phyloP scores from a whole-genome alignment of 1,140 invertebrate species.

The Pemphigus obesinymphae region DNA sequence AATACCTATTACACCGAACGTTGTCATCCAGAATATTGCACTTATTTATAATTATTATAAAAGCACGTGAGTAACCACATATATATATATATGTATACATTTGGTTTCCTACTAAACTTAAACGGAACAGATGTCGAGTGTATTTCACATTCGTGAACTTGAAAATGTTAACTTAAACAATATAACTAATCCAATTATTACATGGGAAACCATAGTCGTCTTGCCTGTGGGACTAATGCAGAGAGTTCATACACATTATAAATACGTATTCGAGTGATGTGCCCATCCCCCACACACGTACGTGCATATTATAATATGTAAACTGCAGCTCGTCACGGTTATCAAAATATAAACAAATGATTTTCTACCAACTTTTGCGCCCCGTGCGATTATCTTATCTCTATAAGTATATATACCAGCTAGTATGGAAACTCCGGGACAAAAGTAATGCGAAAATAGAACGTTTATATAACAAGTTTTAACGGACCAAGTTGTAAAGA shows the following conservation, averaged over 20 bases:
- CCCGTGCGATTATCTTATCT: not conserved
- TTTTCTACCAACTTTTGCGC: not conserved
- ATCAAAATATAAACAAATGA: not conserved
- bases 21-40: too few relatives aligned
- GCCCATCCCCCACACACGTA: not conserved
- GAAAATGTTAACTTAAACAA: not conserved
- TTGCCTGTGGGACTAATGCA: not conserved
- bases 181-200: not conserved
- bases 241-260: not conserved
- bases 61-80: too few relatives aligned
- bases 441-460: not conserved
- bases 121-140: too few relatives aligned
- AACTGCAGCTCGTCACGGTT: not conserved
- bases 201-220: not conserved
- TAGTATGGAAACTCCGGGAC: conserved; percentile 4
- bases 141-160: too few relatives aligned
- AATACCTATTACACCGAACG: too few relatives aligned
- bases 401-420: too few relatives aligned
- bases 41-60: too few relatives aligned
- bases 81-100: too few relatives aligned
- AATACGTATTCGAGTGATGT: not conserved
- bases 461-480: not conserved
- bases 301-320: not conserved
- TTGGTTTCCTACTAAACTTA: too few relatives aligned
- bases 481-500: not conserved